A percentile compares a stretch with the other conserved stretches of the same genome.
These are phyloP conservation scores for Triplophysa rosa DNA, from an alignment of 2,113 vertebrate genomes.

Conservation along the genomic window DNA sequence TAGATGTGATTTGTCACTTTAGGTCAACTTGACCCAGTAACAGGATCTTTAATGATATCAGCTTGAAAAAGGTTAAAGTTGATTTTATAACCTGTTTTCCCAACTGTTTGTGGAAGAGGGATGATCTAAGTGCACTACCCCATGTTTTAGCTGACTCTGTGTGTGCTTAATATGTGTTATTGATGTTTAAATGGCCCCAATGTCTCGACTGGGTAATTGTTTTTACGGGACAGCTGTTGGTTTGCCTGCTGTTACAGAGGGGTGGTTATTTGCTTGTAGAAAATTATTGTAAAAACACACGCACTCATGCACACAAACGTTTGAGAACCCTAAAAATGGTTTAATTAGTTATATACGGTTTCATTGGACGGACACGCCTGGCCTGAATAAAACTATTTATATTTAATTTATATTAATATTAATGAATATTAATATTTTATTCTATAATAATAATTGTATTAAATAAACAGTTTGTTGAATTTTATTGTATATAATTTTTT, in stretches of 20 bases:
- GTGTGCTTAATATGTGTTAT: background rate
- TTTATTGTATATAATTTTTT: no score
- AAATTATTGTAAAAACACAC: background rate
- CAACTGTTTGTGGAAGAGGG: background rate
- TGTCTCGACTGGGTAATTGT: constrained; percentile 12
- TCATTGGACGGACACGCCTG: no score
- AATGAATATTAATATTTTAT: no score
- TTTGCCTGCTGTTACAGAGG: background rate
- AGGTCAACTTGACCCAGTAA: no score
- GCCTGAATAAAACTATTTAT: no score
- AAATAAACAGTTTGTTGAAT: no score
- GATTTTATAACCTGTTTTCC: background rate
- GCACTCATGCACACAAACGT: no score
- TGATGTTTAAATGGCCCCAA: constrained; percentile 30
- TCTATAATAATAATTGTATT: no score
- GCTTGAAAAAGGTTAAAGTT: background rate
- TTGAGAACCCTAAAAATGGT: background rate
- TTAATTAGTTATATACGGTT: no score
- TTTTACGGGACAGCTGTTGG: constrained; percentile 19
- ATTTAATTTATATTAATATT: no score
- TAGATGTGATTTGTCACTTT: no score
- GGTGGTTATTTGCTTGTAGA: background rate
- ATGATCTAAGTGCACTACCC: constrained; percentile 10
- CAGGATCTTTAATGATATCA: no score
- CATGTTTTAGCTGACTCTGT: background rate